Evolutionary conservation across 2,797 vertebrate species (phyloP).

Genomic region (Danio kyathit): DNA sequence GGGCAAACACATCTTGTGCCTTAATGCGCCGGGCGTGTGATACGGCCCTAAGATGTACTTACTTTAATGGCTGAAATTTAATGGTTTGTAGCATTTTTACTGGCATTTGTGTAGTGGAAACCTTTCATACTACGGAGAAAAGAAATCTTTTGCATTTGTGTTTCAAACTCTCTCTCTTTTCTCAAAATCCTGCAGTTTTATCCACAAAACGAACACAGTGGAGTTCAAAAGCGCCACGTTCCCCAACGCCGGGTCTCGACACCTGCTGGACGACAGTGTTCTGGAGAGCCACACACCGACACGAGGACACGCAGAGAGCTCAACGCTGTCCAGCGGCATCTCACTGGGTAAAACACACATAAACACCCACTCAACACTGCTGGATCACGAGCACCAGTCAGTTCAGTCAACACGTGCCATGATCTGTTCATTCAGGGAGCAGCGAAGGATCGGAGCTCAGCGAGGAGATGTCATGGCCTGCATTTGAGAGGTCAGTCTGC

Average conservation of each 20-base stretch:
- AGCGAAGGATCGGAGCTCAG: constrained; percentile 98
- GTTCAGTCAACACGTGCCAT: neutral
- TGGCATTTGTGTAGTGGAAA: no score
- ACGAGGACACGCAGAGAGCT: constrained; percentile 93
- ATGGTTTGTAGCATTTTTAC: no score
- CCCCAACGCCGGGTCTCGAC: constrained; percentile 94
- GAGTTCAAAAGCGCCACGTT: constrained; percentile 99
- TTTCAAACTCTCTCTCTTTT: neutral
- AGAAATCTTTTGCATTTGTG: neutral
- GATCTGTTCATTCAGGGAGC: constrained; percentile 82
- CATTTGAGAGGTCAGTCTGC: constrained; percentile 92
- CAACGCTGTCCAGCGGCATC: constrained; percentile 96
- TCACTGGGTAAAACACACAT: constrained; percentile 86
- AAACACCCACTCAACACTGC: neutral
- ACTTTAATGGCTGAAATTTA: no score
- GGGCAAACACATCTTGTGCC: no score
- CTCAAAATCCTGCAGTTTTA: constrained; percentile 82
- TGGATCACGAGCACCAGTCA: neutral
- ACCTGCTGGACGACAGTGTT: constrained; percentile 96
- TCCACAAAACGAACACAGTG: constrained; percentile 95
- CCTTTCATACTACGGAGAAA: no score
- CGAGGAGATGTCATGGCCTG: constrained; percentile 97
- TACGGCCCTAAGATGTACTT: no score
- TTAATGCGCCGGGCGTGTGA: no score
- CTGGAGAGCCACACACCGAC: constrained; percentile 94